Evolutionary conservation across 2,888 invertebrate species (phyloP), one percentile per base, ranked within the genome.

Genomic region (Embidobia sp.): DNA sequence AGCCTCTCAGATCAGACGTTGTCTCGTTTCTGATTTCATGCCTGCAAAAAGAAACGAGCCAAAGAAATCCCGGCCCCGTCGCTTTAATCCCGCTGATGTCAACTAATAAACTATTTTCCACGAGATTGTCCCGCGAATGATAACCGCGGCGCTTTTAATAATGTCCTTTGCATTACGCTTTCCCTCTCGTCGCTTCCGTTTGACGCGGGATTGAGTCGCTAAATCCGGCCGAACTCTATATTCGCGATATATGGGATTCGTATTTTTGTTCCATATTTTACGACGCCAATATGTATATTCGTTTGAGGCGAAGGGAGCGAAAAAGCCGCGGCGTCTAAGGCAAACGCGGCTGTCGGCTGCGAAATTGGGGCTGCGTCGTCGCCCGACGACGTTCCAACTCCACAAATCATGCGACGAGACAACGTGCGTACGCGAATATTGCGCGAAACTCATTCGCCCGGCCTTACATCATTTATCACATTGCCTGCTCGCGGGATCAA

Each of bases 391-490:
- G 64, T 66, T 77, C 74, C 63, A 59, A 77, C 77, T 79, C 75
- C 79, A 77, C 79, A 79, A 79, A 79, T 79, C 77, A 77, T 76
- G 42, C 44, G 48, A 55, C 76, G 73, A 70, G 76, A 73, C 70
- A 73, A 77, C 76, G 74, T 40, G 76, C 79, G 73, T 79, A 76
- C 69, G 64, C 69, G 76, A 79, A 79, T 76, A 79, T 79, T 76
- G 70, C 67, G 67, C 48, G 59, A 76, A 78, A 75, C 72, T 78
- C 75, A 63, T 78, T 75, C 67, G 57, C 51, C 19, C 46, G 59
- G 51, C 61, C 46, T 70, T 63, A 42, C 74, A 55, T 78, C 74
- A 70, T 78, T 77, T 67, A 73, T 77, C 66, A 72, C 49, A 46
- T 61, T 37, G 63, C 40, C 37, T 35, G 35, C 35, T 55, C 35